Evolutionary conservation across 2,113 vertebrate genomes (phyloP), one percentile per base, ranked within the genome.

Genomic region (Tringa solitaria): DNA sequence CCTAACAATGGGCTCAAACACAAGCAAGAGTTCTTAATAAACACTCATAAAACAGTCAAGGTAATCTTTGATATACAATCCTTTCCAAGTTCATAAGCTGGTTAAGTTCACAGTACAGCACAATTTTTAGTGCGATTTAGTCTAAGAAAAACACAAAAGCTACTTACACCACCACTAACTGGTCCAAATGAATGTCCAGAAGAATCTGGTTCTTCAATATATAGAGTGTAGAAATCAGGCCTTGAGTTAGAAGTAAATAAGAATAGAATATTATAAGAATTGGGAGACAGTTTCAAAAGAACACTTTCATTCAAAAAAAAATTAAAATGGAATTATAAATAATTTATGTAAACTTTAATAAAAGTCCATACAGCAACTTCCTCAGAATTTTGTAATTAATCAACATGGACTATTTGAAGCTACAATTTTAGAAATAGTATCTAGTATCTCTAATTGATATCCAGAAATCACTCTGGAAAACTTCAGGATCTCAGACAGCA

Each of bases 171-270:
- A 4, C 19, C 90, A 97, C 99, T 99, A 89, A 94, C 95, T 85
- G 99, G 99, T 94, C 99, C 99, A 68, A 63, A 90, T 1, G 2
- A 6, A 96, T 99, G 99, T 65, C 99, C 99, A 33, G 99, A 61
- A 50, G 95, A 27, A 97, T 99, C 99, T 21, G 99, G 99, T 83
- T 99, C 97, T 10, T 99, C 98, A 70, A 99, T 94, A 90, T 99
- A 99, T 46, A 99, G 73, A 64, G 99, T 99, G 80, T 98, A 99
- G 91, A 99, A 98, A 97, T 98, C 96, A 30, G 99, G 99, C 95
- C 99, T 99, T 30, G 26, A 96, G 39, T 89, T 46, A 86, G 63
- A 96, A 93, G 84, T 26, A 64, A 97, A 82, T 17, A 88, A 93
- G 45, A 93, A 89, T 46, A 84, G 21, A 77, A 50, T 28, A 73